Conservation (phyloP, 2,888 invertebrate species). For the Ormia ochracea region DNA sequence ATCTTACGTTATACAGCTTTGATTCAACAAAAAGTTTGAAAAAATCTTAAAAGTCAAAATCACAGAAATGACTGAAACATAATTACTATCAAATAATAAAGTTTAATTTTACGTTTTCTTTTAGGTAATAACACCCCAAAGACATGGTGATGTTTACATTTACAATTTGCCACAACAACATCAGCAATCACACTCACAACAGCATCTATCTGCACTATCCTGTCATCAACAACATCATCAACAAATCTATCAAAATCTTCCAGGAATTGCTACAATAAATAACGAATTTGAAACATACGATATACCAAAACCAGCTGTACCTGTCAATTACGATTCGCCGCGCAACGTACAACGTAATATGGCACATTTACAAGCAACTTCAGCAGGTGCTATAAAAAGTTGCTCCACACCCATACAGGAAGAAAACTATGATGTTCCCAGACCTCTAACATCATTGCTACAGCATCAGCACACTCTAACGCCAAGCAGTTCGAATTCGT, state of each 20-base stretch:
- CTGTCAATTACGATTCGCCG: slow-evolving; percentile 79
- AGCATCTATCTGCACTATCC: slow-evolving; percentile 75
- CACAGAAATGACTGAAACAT: too few species aligned
- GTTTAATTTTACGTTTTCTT: slow-evolving; percentile 68
- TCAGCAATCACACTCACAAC: slow-evolving; percentile 61
- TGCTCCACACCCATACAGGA: slow-evolving; percentile 73
- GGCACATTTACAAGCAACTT: slow-evolving; percentile 62
- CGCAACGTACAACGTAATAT: slow-evolving; percentile 77
- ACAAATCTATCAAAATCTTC: slow-evolving; percentile 71
- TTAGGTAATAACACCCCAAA: slow-evolving; percentile 84
- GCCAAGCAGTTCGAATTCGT: slow-evolving; percentile 83
- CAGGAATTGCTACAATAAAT: slow-evolving; percentile 68
- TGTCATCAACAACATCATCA: slow-evolving; percentile 73
- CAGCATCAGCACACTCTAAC: slow-evolving; percentile 79
- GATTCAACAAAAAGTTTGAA: too few species aligned
- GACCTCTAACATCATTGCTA: slow-evolving; percentile 77
- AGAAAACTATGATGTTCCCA: slow-evolving; percentile 83
- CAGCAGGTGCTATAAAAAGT: slow-evolving; percentile 76
- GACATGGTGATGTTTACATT: slow-evolving; percentile 84
- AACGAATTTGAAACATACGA: slow-evolving; percentile 78
- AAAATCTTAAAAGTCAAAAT: too few species aligned
- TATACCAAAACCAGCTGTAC: slow-evolving; percentile 81
- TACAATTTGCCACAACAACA: slow-evolving; percentile 80
- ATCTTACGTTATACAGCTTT: too few species aligned
- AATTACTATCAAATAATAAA: too few species aligned